Evolutionary conservation across 1,140 invertebrate species (phyloP).

Genomic region (Drosophila ficusphila): DNA sequence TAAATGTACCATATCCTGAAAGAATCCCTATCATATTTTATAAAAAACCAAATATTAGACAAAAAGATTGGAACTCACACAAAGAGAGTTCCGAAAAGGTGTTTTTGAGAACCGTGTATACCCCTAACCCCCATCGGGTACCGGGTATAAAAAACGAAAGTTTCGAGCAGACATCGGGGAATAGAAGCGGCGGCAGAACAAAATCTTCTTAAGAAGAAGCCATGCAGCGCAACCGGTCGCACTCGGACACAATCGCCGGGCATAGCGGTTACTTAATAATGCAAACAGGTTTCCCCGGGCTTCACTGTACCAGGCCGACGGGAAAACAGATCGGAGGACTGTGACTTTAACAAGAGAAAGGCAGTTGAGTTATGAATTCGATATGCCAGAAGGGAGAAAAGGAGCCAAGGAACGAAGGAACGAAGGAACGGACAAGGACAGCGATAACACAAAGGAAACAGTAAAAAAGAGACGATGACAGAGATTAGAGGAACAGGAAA

Average conservation of each 20-base stretch:
- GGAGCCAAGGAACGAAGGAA: conserved; percentile 2
- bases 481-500: conserved; percentile 65
- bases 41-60: too few species aligned
- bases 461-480: conserved; percentile 41
- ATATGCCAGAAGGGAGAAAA: conserved; percentile 51
- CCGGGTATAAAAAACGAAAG: conserved; percentile 71
- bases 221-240: conserved; percentile 63
- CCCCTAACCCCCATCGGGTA: neutral
- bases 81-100: neutral
- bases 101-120: neutral
- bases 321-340: conserved; percentile 12
- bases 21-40: too few species aligned
- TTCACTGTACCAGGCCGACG: conserved; percentile 19
- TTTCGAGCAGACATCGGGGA: conserved; percentile 48
- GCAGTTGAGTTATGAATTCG: conserved; percentile 63
- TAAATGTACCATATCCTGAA: too few species aligned
- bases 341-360: conserved; percentile 46
- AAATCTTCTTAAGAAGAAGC: conserved; percentile 56
- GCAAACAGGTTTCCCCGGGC: conserved; percentile 66
- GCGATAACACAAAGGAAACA: neutral
- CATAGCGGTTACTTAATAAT: conserved; percentile 75
- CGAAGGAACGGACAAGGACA: neutral
- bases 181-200: conserved; percentile 33
- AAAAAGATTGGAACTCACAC: neutral
- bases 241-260: conserved; percentile 1